Base-by-base conservation (phyloP, 2,888 invertebrate genomes). In the Troides helena region DNA sequence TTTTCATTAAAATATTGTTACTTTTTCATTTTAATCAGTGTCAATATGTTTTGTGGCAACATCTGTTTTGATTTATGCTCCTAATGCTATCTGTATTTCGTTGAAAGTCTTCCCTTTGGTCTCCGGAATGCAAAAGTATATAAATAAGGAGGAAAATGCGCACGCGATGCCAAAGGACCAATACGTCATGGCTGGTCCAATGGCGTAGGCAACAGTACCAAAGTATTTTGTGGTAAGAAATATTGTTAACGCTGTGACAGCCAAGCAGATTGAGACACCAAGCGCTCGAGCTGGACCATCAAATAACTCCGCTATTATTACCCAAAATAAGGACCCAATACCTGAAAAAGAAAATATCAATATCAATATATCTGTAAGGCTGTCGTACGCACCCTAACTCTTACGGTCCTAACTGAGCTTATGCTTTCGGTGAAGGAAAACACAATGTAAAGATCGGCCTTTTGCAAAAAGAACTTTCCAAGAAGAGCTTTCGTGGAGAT, bases 61-160 rank as follows among this genome's bases (percentile, higher is more conserved):
- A 4, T 63, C 50, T 8, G 12, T 7, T 46, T 25, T 50, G 7
- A 21, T 63, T 64, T 64, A n/a, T 8, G 70, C 75, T 58, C 82
- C 78, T 36, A 87, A 78, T 56, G 74, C 73, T 25, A 70, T 71
- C 69, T 89, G 89, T 30, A 89, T 88, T 64, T 88, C 87, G 3
- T 75, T 76, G 46, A 89, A 82, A 0, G 79, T 81, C 61, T 84
- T 88, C 0, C 88, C 89, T 62, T 85, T 88, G 2, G 89, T 89
- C 67, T 89, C 89, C 0, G 89, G 89, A 1, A 89, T 65, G 61
- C 76, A 78, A 36, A 79, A 77, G 12, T 77, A 43, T 2, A 86
- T 76, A 36, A 83, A 81, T 2, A 78, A 3, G 60, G 76, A 74
- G 0, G 78, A 67, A 1, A 78, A n/a, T 14, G 83, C 65, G 62